Evolutionary conservation across 2,797 vertebrate species (phyloP).

Genomic region (Diplodus puntazzo): DNA sequence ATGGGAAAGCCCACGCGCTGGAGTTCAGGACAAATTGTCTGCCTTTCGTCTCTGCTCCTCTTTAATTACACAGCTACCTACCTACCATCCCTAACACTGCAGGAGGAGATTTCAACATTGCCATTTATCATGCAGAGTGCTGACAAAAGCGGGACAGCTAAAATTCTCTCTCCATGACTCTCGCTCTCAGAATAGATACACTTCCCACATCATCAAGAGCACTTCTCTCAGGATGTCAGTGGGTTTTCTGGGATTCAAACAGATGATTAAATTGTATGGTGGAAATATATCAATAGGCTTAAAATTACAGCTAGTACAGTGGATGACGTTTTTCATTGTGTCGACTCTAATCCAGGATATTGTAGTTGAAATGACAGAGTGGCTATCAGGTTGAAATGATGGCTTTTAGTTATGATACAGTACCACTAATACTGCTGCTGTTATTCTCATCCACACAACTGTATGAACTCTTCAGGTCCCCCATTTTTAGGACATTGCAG

Average conservation of each 20-base stretch:
- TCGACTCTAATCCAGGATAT: not conserved
- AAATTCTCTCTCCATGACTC: slow-evolving; percentile 46
- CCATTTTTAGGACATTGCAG: not conserved
- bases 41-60: slow-evolving; percentile 61
- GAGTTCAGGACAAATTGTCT: slow-evolving; percentile 68
- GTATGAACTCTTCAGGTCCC: no score
- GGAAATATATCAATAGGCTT: slow-evolving; percentile 15
- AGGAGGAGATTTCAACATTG: slow-evolving; percentile 58
- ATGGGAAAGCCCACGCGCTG: slow-evolving; percentile 56
- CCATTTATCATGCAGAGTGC: slow-evolving; percentile 72
- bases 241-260: slow-evolving; percentile 24
- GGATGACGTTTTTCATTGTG: slow-evolving; percentile 2
- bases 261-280: slow-evolving; percentile 26
- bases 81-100: slow-evolving; percentile 37
- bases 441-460: not conserved
- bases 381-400: not conserved
- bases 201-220: slow-evolving; percentile 49
- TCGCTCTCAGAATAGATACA: slow-evolving; percentile 46
- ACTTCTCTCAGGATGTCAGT: slow-evolving; percentile 42
- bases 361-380: slow-evolving; percentile 7
- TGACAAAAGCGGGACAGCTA: slow-evolving; percentile 51
- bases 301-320: slow-evolving; percentile 1
- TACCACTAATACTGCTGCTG: not conserved
- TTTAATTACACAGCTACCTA: slow-evolving; percentile 72
- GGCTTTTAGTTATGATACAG: not conserved